Percentiles rank a stretch among this genome's conserved stretches.
These are phyloP conservation scores for Scophthalmus maximus DNA, from an alignment of 2,113 vertebrate species.

Conservation along the genomic window DNA sequence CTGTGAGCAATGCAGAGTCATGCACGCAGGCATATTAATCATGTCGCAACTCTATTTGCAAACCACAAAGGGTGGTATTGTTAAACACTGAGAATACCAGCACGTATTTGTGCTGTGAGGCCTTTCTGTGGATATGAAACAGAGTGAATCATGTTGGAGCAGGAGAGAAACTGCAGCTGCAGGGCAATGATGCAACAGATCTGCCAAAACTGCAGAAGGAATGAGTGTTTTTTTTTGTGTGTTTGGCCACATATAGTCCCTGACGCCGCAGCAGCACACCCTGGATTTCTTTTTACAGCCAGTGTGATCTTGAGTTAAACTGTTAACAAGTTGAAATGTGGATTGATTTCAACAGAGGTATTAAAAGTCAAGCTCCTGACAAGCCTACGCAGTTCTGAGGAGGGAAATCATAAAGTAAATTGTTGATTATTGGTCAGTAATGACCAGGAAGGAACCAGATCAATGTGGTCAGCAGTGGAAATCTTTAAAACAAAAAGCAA, in stretches of 20 bases:
- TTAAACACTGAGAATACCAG: background rate
- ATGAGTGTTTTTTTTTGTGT: conserved; percentile 36
- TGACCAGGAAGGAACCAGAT: background rate
- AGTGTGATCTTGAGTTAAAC: background rate
- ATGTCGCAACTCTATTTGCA: conserved; percentile 12
- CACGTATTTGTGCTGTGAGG: conserved; percentile 4
- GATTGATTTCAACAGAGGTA: background rate
- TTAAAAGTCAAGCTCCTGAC: background rate
- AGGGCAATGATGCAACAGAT: conserved; percentile 38
- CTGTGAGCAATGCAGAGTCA: conserved; percentile 37
- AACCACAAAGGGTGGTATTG: conserved; percentile 14
- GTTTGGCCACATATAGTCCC: conserved; percentile 5
- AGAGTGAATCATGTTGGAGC: conserved; percentile 44
- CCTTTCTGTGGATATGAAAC: conserved; percentile 1
- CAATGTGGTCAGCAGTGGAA: background rate
- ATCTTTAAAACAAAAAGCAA: background rate
- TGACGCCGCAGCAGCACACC: conserved; percentile 25
- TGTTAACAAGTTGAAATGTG: background rate
- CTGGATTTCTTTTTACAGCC: background rate
- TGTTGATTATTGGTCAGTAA: background rate
- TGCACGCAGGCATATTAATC: conserved; percentile 26
- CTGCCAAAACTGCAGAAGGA: conserved; percentile 8
- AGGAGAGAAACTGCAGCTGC: conserved; percentile 32
- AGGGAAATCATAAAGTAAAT: background rate
- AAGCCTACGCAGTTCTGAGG: background rate